phyloP scores from a whole-genome alignment of 2,113 vertebrate genomes.

The Pterophyllum scalare region DNA sequence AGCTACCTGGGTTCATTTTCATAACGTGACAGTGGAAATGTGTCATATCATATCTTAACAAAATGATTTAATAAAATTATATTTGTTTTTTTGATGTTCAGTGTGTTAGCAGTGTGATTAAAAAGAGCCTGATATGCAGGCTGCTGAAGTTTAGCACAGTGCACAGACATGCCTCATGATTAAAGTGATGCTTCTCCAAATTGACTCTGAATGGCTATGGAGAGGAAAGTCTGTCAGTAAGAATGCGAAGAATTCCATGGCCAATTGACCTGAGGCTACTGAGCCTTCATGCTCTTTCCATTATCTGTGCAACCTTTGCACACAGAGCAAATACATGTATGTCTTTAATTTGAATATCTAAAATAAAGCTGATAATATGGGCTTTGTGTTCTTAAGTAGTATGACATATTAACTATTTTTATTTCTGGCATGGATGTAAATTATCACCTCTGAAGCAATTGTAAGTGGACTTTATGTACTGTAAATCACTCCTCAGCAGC shows the following conservation, averaged over 20 bases:
- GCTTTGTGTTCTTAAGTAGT: background rate
- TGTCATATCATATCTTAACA: too few species aligned
- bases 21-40: background rate
- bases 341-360: background rate
- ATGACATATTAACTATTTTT: background rate
- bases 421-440: background rate
- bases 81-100: background rate
- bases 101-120: background rate
- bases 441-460: background rate
- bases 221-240: background rate
- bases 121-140: background rate
- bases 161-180: background rate
- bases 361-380: background rate
- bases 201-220: background rate
- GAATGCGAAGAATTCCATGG: slow-evolving; percentile 51
- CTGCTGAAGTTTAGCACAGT: background rate
- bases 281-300: slow-evolving; percentile 11
- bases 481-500: slow-evolving; percentile 11
- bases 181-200: background rate
- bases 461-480: background rate
- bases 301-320: background rate
- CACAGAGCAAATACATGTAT: background rate
- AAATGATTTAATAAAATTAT: background rate
- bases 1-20: background rate
- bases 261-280: slow-evolving; percentile 45